Evolutionary conservation across 2,113 vertebrate genomes (phyloP), one percentile per base, ranked within the genome.

Genomic region (Phoxinus phoxinus): DNA sequence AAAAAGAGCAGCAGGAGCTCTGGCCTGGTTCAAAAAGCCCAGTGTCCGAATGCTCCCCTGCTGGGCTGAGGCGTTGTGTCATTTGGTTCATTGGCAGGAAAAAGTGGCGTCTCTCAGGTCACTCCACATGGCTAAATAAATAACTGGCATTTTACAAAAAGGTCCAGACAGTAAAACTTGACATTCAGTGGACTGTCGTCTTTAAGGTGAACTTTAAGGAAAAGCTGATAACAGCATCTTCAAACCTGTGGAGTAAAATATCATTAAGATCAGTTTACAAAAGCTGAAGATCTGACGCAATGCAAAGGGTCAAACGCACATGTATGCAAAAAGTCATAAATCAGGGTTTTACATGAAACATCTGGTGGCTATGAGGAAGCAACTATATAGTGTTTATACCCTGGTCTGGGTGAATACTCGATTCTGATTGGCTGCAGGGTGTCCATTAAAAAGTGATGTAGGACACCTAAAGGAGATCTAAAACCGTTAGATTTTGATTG

Each of bases 101-200:
- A 86, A 89, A 89, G 84, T 23, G 0, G 48, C 86, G 81, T 89
- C 90, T 87, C 81, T 82, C 87, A 82, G 44, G 71, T 86, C 75
- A 71, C 46, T 63, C 79, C 77, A 69, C 79, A 91, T 93, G 90
- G 93, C 87, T 78, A 89, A 93, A 92, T 92, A 93, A 93, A 94
- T 85, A 92, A 89, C 71, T 83, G 85, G 93, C 94, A 92, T 93
- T 94, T 95, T 94, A 94, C 86, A 94, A 94, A 94, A 94, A 94
- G 90, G 92, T 93, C 93, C 89, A 74, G 89, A 87, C 91, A 88
- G 88, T 92, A 90, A 90, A 84, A 89, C 86, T 88, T 94, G 93
- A 94, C 92, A 94, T 95, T 95, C 92, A 94, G 59, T 91, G 88
- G 87, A 90, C 91, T 88, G 80, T 89, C 90, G 91, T 91, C 89